These are phyloP conservation scores for Lutraria rhynchaena DNA, from an alignment of 1,140 invertebrate species.

Conservation along the genomic window DNA sequence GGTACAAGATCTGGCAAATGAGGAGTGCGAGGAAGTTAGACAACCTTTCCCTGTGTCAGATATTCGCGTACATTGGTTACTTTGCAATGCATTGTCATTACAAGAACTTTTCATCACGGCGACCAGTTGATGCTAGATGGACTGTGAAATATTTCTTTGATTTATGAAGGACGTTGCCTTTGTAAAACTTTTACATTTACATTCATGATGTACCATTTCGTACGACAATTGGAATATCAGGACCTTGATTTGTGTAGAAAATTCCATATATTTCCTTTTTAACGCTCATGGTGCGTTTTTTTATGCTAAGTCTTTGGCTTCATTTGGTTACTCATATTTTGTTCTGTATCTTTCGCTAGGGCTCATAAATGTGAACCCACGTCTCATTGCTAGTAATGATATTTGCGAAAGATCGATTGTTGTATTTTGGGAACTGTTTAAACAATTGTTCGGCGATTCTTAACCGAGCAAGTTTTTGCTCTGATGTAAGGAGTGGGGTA, in stretches of 20 bases:
- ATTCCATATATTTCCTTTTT: constrained; percentile 8
- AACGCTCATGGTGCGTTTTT: constrained; percentile 5
- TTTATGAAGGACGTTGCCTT: background rate
- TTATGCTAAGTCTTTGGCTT: background rate
- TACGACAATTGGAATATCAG: too few species aligned
- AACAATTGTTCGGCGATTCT: too few species aligned
- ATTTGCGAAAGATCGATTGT: constrained; percentile 8
- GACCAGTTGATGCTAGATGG: constrained; percentile 13
- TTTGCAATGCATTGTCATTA: constrained; percentile 35
- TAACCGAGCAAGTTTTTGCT: too few species aligned
- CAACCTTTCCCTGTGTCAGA: constrained; percentile 24
- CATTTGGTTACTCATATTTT: background rate
- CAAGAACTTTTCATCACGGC: background rate
- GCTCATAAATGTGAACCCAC: too few species aligned
- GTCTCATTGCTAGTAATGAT: constrained; percentile 29
- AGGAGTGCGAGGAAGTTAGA: constrained; percentile 13
- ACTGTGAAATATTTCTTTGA: constrained; percentile 10
- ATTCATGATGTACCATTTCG: too few species aligned
- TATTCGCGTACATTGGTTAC: background rate
- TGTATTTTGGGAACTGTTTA: background rate
- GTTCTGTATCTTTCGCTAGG: too few species aligned
- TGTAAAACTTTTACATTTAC: too few species aligned
- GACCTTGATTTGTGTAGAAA: too few species aligned
- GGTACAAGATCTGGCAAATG: constrained; percentile 11
- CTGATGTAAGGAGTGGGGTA: too few species aligned